Percentiles rank a stretch among this genome's conserved stretches.
These are phyloP conservation scores for Pantherophis alleghaniensis DNA, from an alignment of 2,797 vertebrate species.

Conservation along the genomic window DNA sequence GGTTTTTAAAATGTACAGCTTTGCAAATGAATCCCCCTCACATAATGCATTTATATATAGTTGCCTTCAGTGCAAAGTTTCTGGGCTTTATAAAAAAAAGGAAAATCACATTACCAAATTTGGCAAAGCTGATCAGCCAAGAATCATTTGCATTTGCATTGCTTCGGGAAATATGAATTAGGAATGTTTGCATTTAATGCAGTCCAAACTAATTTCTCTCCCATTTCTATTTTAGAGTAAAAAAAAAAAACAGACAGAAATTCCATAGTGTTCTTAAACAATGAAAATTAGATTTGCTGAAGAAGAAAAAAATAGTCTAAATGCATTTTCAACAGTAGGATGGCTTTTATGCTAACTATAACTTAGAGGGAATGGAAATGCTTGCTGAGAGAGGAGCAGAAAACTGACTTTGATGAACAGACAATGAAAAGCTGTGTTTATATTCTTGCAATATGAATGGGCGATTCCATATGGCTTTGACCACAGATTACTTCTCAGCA, in stretches of 20 bases:
- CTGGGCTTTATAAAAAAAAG: not conserved
- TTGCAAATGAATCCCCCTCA: not conserved
- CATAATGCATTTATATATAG: not conserved
- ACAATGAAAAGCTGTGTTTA: slow-evolving; percentile 69
- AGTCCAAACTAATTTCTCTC: not conserved
- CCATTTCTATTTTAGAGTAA: not conserved
- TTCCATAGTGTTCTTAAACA: not conserved
- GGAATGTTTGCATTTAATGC: not conserved
- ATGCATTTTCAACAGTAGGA: slow-evolving; percentile 62
- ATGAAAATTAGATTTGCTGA: not conserved
- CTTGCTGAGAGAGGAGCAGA: slow-evolving; percentile 69
- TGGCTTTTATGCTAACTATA: slow-evolving; percentile 67
- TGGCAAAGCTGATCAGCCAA: not conserved
- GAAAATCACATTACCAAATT: not conserved
- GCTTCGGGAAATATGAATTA: not conserved
- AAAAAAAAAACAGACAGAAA: not conserved
- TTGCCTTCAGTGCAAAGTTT: not conserved
- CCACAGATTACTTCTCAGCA: slow-evolving; percentile 50
- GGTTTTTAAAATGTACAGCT: not conserved
- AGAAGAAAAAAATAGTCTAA: slow-evolving; percentile 13
- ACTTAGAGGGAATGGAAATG: slow-evolving; percentile 65
- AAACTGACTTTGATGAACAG: slow-evolving; percentile 68
- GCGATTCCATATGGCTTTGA: slow-evolving; percentile 63
- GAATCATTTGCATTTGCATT: not conserved
- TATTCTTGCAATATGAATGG: slow-evolving; percentile 62